These are phyloP conservation scores for Notospermus geniculatus DNA, from an alignment of 1,140 invertebrate species.

Conservation along the genomic window DNA sequence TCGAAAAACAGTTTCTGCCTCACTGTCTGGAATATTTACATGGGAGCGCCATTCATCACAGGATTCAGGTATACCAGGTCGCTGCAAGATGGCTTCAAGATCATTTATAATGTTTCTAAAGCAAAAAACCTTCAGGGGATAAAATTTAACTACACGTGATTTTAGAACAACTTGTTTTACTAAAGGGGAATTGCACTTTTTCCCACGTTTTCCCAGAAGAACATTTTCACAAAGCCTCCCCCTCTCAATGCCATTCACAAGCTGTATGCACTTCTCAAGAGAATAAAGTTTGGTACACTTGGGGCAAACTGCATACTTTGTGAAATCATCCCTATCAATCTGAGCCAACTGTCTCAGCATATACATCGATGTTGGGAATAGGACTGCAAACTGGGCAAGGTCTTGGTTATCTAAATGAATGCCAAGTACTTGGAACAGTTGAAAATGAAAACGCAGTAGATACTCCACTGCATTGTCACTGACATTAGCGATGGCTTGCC, in stretches of 20 bases:
- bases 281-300: background rate
- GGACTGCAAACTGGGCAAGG: too few species aligned
- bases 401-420: too few species aligned
- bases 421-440: too few species aligned
- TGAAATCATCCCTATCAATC: too few species aligned
- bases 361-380: too few species aligned
- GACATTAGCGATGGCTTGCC: too few species aligned
- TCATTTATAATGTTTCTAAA: conserved; percentile 15
- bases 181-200: background rate
- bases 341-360: too few species aligned
- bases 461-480: too few species aligned
- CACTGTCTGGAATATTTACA: background rate
- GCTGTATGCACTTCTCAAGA: background rate
- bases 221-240: too few species aligned
- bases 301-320: too few species aligned
- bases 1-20: too few species aligned
- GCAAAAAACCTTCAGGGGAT: conserved; percentile 16
- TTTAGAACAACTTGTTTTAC: background rate
- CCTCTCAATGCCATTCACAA: background rate
- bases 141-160: background rate
- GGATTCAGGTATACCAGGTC: conserved; percentile 8
- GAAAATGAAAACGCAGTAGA: too few species aligned
- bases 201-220: background rate
- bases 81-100: conserved; percentile 12
- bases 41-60: background rate